Base-by-base conservation (phyloP, 2,113 vertebrate species). In the Oreocharis arfaki region DNA sequence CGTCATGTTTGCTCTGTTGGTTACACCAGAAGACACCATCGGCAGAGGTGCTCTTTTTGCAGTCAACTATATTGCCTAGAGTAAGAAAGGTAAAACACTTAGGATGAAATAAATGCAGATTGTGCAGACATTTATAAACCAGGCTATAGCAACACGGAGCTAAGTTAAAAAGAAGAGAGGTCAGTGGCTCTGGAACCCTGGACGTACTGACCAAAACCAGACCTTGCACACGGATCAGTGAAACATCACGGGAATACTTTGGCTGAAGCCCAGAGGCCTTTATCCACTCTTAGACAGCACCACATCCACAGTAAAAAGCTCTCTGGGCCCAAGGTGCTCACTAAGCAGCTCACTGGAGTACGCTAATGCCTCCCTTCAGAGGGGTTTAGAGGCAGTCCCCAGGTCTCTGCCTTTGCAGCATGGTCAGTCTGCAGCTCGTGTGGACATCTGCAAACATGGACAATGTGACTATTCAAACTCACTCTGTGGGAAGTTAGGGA, bases 201-300 rank as follows among this genome's bases (percentile, higher is more conserved):
- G 39, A 22, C 6, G 20, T 32, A 46, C 26, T 77, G 35, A 69
- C 39, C 7, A 23, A 81, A 77, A 69, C 21, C 21, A 56, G 44
- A 30, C 30, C n/a, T 11, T 26, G 33, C 0, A 0, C 6, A 2
- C 16, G 18, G 26, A 55, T 35, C 32, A 39, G 19, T 57, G 50
- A 56, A 63, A 56, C 17, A 16, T 24, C 10, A 13, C 32, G 19
- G 13, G 37, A 50, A 41, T 49, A 68, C 3, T 68, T 70, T 35
- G 28, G 41, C 24, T 61, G 46, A 64, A 85, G 21, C 23, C n/a
- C 32, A 44, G 17, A 35, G 13, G 11, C 16, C 16, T 21, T 67
- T 41, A 10, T 42, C 39, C 12, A 16, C 46, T 46, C 22, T 65
- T 57, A 32, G 11, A 32, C 17, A 56, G 46, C 15, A 44, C 13